Percentiles rank a stretch among this genome's conserved stretches.
phyloP scores from a whole-genome alignment of 2,113 vertebrate species.

The Cricetomys ansorgei region DNA sequence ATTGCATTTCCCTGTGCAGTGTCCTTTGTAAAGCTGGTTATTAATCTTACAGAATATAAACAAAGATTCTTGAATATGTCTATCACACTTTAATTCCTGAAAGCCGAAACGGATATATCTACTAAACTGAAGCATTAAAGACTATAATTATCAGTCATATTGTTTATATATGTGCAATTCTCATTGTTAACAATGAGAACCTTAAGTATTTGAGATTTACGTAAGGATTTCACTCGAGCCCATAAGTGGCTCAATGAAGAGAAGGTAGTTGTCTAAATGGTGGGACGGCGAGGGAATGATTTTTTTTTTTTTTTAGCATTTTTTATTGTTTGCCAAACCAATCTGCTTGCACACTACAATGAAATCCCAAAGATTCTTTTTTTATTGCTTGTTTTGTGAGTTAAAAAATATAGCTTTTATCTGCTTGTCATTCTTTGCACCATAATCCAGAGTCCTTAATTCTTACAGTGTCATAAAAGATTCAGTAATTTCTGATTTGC shows the following conservation, averaged over 20 bases:
- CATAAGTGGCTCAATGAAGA: not conserved
- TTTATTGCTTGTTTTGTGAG: slow-evolving; percentile 16
- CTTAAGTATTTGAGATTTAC: slow-evolving; percentile 34
- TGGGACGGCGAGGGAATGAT: not conserved
- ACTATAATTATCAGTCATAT: not conserved
- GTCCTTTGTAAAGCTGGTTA: not conserved
- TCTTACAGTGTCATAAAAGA: slow-evolving; percentile 68
- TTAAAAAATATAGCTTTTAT: slow-evolving; percentile 34
- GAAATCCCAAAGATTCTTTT: not conserved
- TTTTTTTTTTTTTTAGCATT: not conserved
- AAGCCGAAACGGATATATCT: not conserved
- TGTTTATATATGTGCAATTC: not conserved
- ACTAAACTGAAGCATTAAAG: slow-evolving; percentile 32
- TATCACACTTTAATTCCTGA: slow-evolving; percentile 9
- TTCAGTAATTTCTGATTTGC: slow-evolving; percentile 77
- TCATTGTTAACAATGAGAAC: not conserved
- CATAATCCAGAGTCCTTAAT: slow-evolving; percentile 60
- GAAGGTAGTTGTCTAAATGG: not conserved
- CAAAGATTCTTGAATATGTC: not conserved
- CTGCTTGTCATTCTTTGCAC: slow-evolving; percentile 55
- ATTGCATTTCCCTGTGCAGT: not conserved
- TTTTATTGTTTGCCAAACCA: not conserved
- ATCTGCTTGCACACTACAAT: slow-evolving; percentile 12
- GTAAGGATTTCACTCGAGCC: slow-evolving; percentile 7
- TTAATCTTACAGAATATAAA: slow-evolving; percentile 21